These are phyloP conservation scores for Gephyroberyx darwinii DNA, from an alignment of 2,797 vertebrate genomes.

Conservation along the genomic window DNA sequence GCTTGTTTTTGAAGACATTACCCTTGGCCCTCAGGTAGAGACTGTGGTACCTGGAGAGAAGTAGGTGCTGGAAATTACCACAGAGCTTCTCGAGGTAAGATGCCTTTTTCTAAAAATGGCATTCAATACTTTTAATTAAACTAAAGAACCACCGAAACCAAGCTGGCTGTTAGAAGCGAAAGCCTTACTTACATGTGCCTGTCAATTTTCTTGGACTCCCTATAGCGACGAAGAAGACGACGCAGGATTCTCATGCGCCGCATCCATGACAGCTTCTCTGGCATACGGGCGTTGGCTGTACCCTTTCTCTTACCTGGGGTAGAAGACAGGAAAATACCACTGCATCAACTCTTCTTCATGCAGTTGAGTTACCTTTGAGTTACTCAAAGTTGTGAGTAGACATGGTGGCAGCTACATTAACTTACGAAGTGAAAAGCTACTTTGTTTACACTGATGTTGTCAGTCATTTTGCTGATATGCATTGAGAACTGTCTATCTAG, in stretches of 20 bases:
- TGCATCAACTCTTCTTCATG: background rate
- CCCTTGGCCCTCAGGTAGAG: conserved; percentile 96
- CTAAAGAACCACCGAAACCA: background rate
- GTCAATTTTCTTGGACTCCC: conserved; percentile 98
- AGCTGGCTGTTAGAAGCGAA: background rate
- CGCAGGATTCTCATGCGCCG: conserved; percentile 94
- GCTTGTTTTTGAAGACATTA: conserved; percentile 97
- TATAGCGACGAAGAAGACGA: conserved; percentile 92
- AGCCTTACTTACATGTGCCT: conserved; percentile 90
- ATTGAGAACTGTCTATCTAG: too few relatives aligned
- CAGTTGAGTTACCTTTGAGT: too few relatives aligned
- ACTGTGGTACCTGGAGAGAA: conserved; percentile 90
- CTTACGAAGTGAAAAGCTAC: too few relatives aligned
- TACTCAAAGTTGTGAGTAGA: too few relatives aligned
- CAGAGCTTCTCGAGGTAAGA: background rate
- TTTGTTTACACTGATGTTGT: too few relatives aligned
- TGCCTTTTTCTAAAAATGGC: background rate
- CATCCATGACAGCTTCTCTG: conserved; percentile 96
- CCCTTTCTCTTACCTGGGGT: conserved; percentile 94
- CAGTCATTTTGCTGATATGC: too few relatives aligned
- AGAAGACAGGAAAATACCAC: background rate
- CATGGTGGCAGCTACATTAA: too few relatives aligned
- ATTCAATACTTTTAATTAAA: background rate
- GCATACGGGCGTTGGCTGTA: conserved; percentile 96
- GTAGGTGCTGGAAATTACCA: background rate